Conservation (phyloP, 2,888 invertebrate genomes). For the Cephus rjabovi region DNA sequence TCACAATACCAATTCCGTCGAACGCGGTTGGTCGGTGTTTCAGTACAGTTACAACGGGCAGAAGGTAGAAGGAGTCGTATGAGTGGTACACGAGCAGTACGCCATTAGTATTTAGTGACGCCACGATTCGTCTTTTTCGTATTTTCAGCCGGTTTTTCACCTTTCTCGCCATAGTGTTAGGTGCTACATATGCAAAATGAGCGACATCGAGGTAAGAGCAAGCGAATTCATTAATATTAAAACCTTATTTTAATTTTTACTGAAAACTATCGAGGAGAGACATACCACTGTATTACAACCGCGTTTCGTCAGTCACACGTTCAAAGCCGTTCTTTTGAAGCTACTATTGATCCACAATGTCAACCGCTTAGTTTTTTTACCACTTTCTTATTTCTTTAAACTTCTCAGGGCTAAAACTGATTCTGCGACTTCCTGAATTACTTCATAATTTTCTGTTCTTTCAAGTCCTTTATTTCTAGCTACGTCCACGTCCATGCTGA, state of each 20-base stretch:
- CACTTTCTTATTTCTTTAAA: not conserved
- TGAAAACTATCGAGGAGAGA: not conserved
- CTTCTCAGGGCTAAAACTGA: slow-evolving; percentile 26
- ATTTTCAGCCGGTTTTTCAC: slow-evolving; percentile 19
- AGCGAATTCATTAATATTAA: not conserved
- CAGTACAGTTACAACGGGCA: not conserved
- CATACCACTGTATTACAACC: not conserved
- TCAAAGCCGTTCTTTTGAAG: slow-evolving; percentile 12
- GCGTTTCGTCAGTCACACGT: slow-evolving; percentile 1
- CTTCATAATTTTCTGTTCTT: not conserved
- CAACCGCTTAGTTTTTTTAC: slow-evolving; percentile 6
- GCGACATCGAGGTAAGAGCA: slow-evolving; percentile 54
- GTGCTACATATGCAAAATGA: slow-evolving; percentile 40
- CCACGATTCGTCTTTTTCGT: slow-evolving; percentile 29
- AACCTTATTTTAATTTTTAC: not conserved
- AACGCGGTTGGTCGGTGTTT: slow-evolving; percentile 25
- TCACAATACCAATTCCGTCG: slow-evolving; percentile 27
- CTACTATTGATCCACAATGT: slow-evolving; percentile 26
- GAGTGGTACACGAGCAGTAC: slow-evolving; percentile 22
- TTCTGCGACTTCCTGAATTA: slow-evolving; percentile 6
- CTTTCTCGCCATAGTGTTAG: slow-evolving; percentile 13
- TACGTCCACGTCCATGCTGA: not conserved
- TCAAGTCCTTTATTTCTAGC: not conserved
- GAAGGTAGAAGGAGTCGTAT: not conserved
- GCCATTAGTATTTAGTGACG: slow-evolving; percentile 51